phyloP scores from a whole-genome alignment of 2,888 invertebrate genomes.

The Tetrapedia diversipes region DNA sequence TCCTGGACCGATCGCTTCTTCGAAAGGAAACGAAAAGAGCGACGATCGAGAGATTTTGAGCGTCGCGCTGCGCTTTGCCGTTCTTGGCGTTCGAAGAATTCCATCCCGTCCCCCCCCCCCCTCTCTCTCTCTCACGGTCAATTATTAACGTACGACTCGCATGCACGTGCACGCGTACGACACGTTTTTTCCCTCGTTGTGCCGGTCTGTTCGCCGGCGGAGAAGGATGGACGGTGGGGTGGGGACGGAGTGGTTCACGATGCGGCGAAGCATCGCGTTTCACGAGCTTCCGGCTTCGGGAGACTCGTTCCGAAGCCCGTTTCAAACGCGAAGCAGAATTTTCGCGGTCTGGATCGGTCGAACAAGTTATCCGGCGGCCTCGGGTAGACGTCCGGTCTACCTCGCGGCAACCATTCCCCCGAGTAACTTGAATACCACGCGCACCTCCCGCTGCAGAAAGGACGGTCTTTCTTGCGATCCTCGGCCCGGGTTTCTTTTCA shows the following conservation, averaged over 20 bases:
- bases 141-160: no score
- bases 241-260: no score
- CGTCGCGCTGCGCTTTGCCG: no score
- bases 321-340: neutral
- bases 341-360: constrained; percentile 30
- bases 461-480: constrained; percentile 59
- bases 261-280: no score
- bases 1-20: constrained; percentile 18
- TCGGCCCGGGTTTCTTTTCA: constrained; percentile 60
- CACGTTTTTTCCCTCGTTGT: no score
- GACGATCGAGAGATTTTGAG: neutral
- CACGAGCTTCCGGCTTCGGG: neutral
- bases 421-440: constrained; percentile 69
- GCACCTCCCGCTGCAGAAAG: constrained; percentile 49
- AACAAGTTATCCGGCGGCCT: constrained; percentile 37
- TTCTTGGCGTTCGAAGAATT: no score
- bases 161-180: no score
- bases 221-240: no score
- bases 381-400: constrained; percentile 21
- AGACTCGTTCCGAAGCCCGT: neutral
- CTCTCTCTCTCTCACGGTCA: no score
- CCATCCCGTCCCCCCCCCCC: no score
- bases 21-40: neutral
- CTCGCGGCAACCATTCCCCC: constrained; percentile 53
- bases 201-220: no score